Evolutionary conservation across 2,113 vertebrate species (phyloP).

Genomic region (Anarhynchus alexandrinus): DNA sequence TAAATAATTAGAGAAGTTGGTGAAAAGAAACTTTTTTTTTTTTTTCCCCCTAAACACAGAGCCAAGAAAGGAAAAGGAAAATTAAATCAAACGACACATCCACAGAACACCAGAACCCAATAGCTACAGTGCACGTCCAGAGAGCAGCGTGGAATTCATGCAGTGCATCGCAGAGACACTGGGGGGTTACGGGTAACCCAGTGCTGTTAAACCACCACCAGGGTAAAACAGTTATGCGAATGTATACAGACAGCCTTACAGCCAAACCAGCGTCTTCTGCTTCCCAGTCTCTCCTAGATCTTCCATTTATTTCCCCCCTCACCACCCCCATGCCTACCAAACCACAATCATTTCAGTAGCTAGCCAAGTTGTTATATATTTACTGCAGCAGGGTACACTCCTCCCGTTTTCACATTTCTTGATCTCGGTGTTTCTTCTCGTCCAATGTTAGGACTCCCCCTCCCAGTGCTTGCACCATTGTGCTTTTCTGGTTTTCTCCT

Average conservation of each 20-base stretch:
- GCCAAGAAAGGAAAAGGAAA: background rate
- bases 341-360: background rate
- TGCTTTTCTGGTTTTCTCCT: background rate
- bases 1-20: background rate
- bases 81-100: background rate
- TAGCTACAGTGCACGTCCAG: background rate
- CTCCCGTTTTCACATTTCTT: background rate
- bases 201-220: background rate
- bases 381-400: background rate
- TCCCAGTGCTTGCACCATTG: background rate
- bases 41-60: accelerated
- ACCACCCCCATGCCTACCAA: background rate
- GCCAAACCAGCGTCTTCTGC: background rate
- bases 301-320: background rate
- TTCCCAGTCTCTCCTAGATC: background rate
- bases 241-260: background rate
- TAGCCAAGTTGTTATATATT: background rate
- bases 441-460: too few species aligned
- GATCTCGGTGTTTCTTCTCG: background rate
- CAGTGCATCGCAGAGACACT: background rate
- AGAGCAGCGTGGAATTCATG: background rate
- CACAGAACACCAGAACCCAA: background rate
- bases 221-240: background rate
- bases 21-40: background rate
- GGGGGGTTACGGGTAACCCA: accelerated